Evolutionary conservation across 2,113 vertebrate species (phyloP), one percentile per base, ranked within the genome.

Genomic region (zebrafish (Danio rerio)): DNA sequence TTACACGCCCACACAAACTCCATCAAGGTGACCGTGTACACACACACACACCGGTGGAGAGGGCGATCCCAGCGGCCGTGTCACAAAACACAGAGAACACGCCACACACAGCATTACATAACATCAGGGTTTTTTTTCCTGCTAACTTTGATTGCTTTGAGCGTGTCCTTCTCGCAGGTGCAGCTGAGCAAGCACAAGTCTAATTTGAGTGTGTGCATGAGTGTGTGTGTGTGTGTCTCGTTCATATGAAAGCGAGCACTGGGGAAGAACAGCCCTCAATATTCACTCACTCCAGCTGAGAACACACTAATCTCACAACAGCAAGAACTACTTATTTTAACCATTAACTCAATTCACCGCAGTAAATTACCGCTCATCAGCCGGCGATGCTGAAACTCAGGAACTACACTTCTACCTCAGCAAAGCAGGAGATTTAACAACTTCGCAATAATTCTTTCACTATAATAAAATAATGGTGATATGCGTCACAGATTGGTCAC

Each of bases 1-100:
- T 21, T 61, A 86, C 84, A 56, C 68, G 78, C 47, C 59, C 55
- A 70, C 76, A 73, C 66, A 92, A 55, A 86, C 81, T 89, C 85
- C 77, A 78, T 91, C 92, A 94, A 92, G 91, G 92, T 92, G 89
- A 93, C 86, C 87, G 87, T 82, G 77, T 83, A 86, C 86, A 89
- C 90, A 87, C 84, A 86, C 86, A 89, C 90, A 87, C 72, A 85
- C 68, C 87, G 77, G 43, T 49, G 13, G n/a, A 11, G 42, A 3
- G 50, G 84, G 78, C 76, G 72, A 84, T 89, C 80, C 80, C 58
- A 83, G 81, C 52, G 81, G 87, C 82, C 82, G 75, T 65, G n/a
- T 50, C 13, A 56, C 72, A 47, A 52, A 63, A 71, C 62, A 76
- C 50, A 58, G 43, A 13, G 69, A 58, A 53, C 75, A 31, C 8